Conservation (phyloP, 1,140 invertebrate species). For the Lepidostoma basale region DNA sequence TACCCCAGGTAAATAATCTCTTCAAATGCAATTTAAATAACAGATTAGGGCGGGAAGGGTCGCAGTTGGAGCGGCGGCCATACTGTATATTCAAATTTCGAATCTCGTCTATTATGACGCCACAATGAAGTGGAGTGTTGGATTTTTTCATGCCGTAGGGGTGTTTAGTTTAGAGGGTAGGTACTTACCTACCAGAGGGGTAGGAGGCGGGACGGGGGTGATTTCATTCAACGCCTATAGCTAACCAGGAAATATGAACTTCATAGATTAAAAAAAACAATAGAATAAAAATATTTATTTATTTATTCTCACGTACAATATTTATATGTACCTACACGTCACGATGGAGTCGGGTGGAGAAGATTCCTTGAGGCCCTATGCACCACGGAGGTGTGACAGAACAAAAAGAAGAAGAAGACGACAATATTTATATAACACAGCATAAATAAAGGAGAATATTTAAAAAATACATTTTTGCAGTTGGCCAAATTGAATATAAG, state of each 20-base stretch:
- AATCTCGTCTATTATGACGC: constrained; percentile 37
- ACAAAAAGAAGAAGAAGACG: too few relatives aligned
- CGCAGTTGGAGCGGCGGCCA: constrained; percentile 23
- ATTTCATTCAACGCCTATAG: constrained; percentile 11
- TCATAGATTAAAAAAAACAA: background rate
- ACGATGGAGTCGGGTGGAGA: too few relatives aligned
- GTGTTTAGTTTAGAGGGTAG: constrained; percentile 8
- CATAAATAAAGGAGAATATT: too few relatives aligned
- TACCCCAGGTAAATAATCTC: constrained; percentile 40
- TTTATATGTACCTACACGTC: too few relatives aligned
- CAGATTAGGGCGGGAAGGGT: constrained; percentile 33
- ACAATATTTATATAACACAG: too few relatives aligned
- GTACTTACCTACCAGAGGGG: background rate
- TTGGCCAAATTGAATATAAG: too few relatives aligned
- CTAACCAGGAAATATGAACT: background rate
- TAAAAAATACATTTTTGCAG: too few relatives aligned
- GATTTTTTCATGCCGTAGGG: constrained; percentile 18
- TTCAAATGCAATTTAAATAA: constrained; percentile 45
- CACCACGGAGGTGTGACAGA: too few relatives aligned
- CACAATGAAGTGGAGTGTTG: constrained; percentile 33
- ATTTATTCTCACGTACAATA: background rate
- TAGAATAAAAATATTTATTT: background rate
- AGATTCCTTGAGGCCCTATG: too few relatives aligned
- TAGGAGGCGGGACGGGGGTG: constrained; percentile 13
- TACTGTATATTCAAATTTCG: constrained; percentile 39